Base-by-base conservation (phyloP, 2,113 vertebrate genomes). In the Silurus asotus region DNA sequence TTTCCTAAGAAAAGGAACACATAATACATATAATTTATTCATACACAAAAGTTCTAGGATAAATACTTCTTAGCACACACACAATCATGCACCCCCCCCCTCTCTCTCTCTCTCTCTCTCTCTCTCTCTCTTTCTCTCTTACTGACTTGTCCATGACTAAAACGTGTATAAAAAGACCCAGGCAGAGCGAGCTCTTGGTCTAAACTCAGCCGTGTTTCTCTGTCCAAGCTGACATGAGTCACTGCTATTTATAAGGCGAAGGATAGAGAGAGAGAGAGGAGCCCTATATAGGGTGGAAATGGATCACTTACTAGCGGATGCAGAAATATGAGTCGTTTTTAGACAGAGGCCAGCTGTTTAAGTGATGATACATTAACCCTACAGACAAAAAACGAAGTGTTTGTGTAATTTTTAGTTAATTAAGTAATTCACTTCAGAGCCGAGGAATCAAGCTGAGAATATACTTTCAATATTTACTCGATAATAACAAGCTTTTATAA, bases 171-270 rank as follows among this genome's bases (percentile, higher is more conserved):
- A 88, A 89, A 86, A 89, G 67, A 76, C 81, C 67, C 55, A 11
- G 62, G 20, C 51, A 80, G 84, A 77, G 58, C 80, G 59, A 85
- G 83, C 79, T 87, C 79, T 62, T 81, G 59, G 65, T 49, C 70
- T 69, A 67, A 89, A 80, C 88, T 69, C 78, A 49, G 72, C 75
- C 82, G 56, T 88, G 65, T 87, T 84, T 69, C 86, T 76, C 74
- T 72, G 75, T 78, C 67, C 64, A 51, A 76, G 62, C 59, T 72
- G 74, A 80, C 53, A 87, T 89, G 88, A 90, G 86, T 90, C 91
- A 89, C 56, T 56, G 88, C 81, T 90, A 90, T 88, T 87, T 86
- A 82, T 87, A 89, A 86, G 23, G 37, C 76, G 19, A 69, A 83
- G 48, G 83, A 70, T 72, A 77, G 84, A 56, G 45, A 77, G 84